Conservation (phyloP, 2,888 invertebrate species). For the Zootermopsis nevadensis region DNA sequence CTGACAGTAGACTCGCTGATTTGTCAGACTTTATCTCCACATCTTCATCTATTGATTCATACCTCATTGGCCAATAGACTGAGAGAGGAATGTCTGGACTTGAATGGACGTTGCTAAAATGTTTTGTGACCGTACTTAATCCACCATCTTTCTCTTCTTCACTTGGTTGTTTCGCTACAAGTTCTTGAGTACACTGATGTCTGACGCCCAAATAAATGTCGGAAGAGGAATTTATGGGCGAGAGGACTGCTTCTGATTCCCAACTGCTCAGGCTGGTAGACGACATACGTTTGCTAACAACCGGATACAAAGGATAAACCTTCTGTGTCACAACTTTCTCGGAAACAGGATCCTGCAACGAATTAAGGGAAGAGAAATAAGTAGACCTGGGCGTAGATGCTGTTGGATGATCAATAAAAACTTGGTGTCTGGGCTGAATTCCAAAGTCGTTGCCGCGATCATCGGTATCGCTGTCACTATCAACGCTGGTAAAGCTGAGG, state of each 20-base stretch:
- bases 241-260: constrained; percentile 43
- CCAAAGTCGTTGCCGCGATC: constrained; percentile 42
- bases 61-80: constrained; percentile 25
- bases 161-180: not conserved
- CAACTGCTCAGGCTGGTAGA: constrained; percentile 51
- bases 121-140: not conserved
- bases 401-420: not conserved
- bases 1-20: not conserved
- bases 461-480: constrained; percentile 52
- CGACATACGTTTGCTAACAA: constrained; percentile 41
- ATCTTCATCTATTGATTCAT: constrained; percentile 49
- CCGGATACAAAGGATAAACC: not conserved
- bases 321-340: not conserved
- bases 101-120: not conserved
- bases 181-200: constrained; percentile 1
- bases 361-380: not conserved
- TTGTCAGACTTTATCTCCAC: constrained; percentile 23
- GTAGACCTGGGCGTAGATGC: not conserved
- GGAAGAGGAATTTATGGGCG: not conserved
- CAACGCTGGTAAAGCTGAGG: constrained; percentile 48
- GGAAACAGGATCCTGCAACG: not conserved
- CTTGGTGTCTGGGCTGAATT: not conserved
- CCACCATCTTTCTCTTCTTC: not conserved
- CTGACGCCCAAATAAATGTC: not conserved
- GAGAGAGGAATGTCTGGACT: not conserved